These are phyloP conservation scores for Micronycteris hirsuta DNA, from an alignment of 2,113 vertebrate genomes.

Conservation along the genomic window DNA sequence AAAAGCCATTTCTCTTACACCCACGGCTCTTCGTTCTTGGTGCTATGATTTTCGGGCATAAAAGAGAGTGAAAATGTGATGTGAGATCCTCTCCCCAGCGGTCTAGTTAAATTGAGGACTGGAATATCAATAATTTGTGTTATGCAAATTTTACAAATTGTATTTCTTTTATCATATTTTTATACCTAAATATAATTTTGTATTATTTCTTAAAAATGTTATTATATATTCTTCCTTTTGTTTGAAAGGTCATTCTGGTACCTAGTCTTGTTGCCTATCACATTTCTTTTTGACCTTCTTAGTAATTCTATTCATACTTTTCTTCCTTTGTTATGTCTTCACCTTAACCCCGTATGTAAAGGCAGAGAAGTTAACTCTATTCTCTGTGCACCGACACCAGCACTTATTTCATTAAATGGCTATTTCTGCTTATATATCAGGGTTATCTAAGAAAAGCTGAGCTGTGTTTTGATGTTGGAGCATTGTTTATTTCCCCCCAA, in stretches of 20 bases:
- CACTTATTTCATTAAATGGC: not conserved
- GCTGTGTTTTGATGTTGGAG: not conserved
- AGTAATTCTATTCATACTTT: not conserved
- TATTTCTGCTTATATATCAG: not conserved
- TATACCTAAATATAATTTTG: not conserved
- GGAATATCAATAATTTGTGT: not conserved
- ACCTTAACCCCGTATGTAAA: not conserved
- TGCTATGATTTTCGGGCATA: not conserved
- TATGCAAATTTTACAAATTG: not conserved
- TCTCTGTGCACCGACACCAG: not conserved
- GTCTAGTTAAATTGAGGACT: not conserved
- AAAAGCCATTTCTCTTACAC: not conserved
- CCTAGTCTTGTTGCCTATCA: not conserved
- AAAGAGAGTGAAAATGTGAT: not conserved
- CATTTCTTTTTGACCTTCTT: not conserved
- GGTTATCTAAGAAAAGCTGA: not conserved
- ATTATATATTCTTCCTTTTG: not conserved
- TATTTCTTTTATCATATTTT: not conserved
- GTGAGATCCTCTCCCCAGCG: not conserved
- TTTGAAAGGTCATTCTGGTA: not conserved
- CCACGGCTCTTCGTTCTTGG: not conserved
- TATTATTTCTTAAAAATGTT: not conserved
- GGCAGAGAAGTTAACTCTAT: not conserved
- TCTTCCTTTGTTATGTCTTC: not conserved
- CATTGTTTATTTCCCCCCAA: rapidly evolving